Conservation (phyloP, 35 echinoderm and acorn worm genomes). For the Ophiothrix spiculata region DNA sequence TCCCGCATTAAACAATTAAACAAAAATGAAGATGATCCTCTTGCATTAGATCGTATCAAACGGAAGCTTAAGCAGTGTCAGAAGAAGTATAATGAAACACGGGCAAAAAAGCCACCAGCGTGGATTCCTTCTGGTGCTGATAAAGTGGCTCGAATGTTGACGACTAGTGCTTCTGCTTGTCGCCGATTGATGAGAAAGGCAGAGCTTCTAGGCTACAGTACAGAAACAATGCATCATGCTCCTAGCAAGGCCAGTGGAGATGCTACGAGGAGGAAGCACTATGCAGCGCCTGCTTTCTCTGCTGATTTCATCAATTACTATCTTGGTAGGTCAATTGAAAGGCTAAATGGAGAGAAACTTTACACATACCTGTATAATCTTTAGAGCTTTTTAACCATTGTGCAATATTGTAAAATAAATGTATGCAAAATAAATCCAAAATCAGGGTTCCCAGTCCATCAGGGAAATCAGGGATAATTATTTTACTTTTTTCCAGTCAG, state of each 20-base stretch:
- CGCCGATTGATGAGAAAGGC: conserved; percentile 92
- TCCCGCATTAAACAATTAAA: conserved; percentile 48
- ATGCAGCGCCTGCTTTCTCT: conserved; percentile 73
- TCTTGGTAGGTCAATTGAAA: too few species aligned
- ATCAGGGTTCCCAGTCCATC: too few species aligned
- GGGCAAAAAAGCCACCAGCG: conserved; percentile 51
- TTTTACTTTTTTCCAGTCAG: too few species aligned
- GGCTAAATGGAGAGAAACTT: too few species aligned
- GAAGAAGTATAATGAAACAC: conserved; percentile 52
- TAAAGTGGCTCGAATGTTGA: conserved; percentile 60
- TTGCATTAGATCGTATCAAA: conserved; percentile 40
- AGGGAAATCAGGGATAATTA: too few species aligned
- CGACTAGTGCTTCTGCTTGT: conserved; percentile 87
- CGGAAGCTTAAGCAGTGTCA: conserved; percentile 46
- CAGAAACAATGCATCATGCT: conserved; percentile 31
- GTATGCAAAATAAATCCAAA: too few species aligned
- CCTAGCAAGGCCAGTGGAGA: conserved; percentile 33
- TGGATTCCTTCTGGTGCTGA: conserved; percentile 81
- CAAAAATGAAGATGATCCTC: conserved; percentile 35
- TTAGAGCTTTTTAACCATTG: too few species aligned
- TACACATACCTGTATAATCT: too few species aligned
- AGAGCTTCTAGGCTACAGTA: conserved; percentile 75
- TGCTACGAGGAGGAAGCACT: conserved; percentile 64
- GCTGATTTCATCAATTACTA: conserved; percentile 94
- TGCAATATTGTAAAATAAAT: too few species aligned